Conservation (phyloP, 2,888 invertebrate genomes). For the Helleia helle region DNA sequence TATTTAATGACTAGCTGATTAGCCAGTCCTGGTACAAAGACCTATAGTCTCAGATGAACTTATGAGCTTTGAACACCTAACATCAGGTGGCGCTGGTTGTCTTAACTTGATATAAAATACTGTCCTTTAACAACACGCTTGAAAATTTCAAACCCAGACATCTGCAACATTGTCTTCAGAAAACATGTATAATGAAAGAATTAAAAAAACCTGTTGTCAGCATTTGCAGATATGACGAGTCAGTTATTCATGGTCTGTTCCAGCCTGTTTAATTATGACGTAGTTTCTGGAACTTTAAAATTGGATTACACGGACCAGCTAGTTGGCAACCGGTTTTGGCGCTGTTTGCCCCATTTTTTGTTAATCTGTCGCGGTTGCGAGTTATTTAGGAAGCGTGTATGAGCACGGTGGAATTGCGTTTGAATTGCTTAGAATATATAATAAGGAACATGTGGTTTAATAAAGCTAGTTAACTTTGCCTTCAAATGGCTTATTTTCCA, state of each 20-base stretch:
- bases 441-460: too few species aligned
- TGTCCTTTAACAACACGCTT: too few species aligned
- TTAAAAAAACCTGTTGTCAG: conserved; percentile 1
- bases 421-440: too few species aligned
- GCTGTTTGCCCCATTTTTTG: background rate
- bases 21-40: too few species aligned
- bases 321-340: conserved; percentile 14
- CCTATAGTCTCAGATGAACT: too few species aligned
- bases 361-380: background rate
- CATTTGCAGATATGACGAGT: conserved; percentile 20
- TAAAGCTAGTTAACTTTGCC: too few species aligned
- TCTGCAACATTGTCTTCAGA: background rate
- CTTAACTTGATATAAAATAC: too few species aligned
- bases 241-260: conserved; percentile 51
- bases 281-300: conserved; percentile 42
- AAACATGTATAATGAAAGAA: background rate
- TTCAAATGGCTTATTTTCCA: too few species aligned
- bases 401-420: background rate
- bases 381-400: background rate
- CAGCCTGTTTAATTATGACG: conserved; percentile 50
- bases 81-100: too few species aligned
- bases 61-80: too few species aligned
- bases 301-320: conserved; percentile 45
- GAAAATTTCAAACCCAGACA: too few species aligned
- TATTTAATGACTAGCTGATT: too few species aligned